Percentiles rank a stretch among this genome's conserved stretches.
Evolutionary conservation across 1,140 invertebrate species (phyloP).

Genomic region (Neodiprion pinetum): DNA sequence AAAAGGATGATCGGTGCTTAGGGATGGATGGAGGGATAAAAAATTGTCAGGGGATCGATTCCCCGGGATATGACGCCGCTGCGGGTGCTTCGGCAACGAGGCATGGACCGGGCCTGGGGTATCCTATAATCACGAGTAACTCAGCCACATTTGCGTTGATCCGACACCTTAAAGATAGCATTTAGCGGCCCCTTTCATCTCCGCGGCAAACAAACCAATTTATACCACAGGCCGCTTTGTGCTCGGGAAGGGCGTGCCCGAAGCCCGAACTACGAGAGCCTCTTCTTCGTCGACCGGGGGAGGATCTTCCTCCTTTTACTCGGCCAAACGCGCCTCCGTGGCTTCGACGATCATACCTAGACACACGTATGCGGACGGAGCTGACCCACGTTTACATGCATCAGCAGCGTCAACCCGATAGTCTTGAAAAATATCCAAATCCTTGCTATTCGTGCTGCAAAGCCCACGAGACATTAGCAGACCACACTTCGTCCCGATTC

Average conservation of each 20-base stretch:
- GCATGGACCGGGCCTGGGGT: conserved; percentile 40
- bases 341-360: conserved; percentile 17
- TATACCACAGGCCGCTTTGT: conserved; percentile 19
- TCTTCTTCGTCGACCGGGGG: conserved; percentile 10
- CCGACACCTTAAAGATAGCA: conserved; percentile 65
- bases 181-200: conserved; percentile 65
- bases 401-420: not conserved
- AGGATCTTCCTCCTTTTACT: conserved; percentile 30
- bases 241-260: conserved; percentile 49
- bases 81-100: conserved; percentile 1
- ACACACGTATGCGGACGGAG: too few relatives aligned
- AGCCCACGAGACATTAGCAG: too few relatives aligned
- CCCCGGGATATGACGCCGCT: not conserved
- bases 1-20: too few relatives aligned
- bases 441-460: not conserved
- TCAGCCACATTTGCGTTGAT: conserved; percentile 65
- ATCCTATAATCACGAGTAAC: conserved; percentile 65
- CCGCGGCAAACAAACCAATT: conserved; percentile 63
- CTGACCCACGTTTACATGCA: too few relatives aligned
- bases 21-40: not conserved
- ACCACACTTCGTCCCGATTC: too few relatives aligned
- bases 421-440: not conserved
- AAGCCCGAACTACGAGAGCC: conserved; percentile 44
- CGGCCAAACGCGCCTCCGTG: conserved; percentile 11
- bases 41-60: not conserved